Evolutionary conservation across 2,797 vertebrate genomes (phyloP), one percentile per base, ranked within the genome.

Genomic region (Halcyon leucocephala): DNA sequence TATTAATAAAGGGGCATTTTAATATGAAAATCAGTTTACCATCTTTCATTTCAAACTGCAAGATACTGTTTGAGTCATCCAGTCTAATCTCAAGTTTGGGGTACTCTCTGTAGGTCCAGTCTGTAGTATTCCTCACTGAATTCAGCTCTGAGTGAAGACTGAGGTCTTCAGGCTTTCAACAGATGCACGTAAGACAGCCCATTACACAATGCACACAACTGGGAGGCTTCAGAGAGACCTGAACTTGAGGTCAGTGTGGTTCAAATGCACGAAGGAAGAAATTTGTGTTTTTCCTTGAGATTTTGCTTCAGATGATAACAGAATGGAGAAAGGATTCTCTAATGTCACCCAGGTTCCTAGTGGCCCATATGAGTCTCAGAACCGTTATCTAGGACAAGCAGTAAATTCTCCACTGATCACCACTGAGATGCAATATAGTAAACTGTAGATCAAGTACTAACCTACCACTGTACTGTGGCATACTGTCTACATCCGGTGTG

Each of bases 21-120:
- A 91, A 25, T 73, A 78, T 31, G 15, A 80, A 82, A 80, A 88
- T 62, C n/a, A 55, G 25, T 22, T 92, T 77, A 54, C 35, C 25
- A 35, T 69, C 9, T 69, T 89, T 92, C 61, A 4, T n/a, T 61
- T 37, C 33, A 57, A 84, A 46, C 49, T 79, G 31, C 11, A 82
- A 62, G 21, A 41, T 46, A 31, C 14, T 41, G 11, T n/a, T n/a
- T 7, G 7, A 82, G 18, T 85, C 46, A 48, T 76, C 64, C 71
- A 77, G 35, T 67, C n/a, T 64, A 8, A 6, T 42, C 57, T 78
- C 2, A 1, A 62, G 6, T 66, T 46, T 48, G 14, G 7, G 10
- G 5, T 55, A 26, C 46, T 84, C 20, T 70, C 58, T 49, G 13
- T 42, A 80, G 14, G 16, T 48, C 3, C 7, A 60, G 48, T 42